Evolutionary conservation across 2,113 vertebrate genomes (phyloP).

Genomic region (Cebidichthys violaceus): DNA sequence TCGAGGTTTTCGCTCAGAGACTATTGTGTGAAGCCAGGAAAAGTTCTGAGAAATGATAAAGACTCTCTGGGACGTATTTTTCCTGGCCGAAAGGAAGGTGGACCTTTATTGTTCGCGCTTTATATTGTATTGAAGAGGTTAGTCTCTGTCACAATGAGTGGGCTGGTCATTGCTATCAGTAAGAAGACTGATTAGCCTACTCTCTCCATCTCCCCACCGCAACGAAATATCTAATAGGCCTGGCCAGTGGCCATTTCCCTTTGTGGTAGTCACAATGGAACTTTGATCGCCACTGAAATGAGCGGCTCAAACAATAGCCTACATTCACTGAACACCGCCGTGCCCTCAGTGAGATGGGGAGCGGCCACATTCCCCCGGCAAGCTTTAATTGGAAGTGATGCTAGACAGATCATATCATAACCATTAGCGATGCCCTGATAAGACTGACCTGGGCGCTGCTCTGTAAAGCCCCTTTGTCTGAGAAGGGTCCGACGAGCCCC

Average conservation of each 20-base stretch:
- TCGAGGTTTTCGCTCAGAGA: constrained; percentile 54
- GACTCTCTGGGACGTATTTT: constrained; percentile 39
- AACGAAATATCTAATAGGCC: constrained; percentile 78
- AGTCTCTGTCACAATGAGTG: constrained; percentile 67
- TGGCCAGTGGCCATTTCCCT: constrained; percentile 74
- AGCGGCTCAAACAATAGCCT: constrained; percentile 77
- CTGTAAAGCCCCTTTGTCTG: constrained; percentile 75
- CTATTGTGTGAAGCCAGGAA: constrained; percentile 13
- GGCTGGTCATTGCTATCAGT: constrained; percentile 74
- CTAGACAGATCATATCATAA: constrained; percentile 83
- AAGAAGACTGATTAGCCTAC: constrained; percentile 78
- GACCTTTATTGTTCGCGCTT: constrained; percentile 62
- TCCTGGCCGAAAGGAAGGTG: constrained; percentile 46
- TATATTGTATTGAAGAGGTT: constrained; percentile 69
- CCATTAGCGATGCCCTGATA: constrained; percentile 83
- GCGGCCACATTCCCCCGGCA: constrained; percentile 65
- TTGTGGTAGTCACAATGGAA: constrained; percentile 77
- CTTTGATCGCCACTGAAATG: constrained; percentile 79
- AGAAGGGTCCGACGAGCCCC: constrained; percentile 63
- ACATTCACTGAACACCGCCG: constrained; percentile 64
- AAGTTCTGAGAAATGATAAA: constrained; percentile 57
- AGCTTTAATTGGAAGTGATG: constrained; percentile 82
- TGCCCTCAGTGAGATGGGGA: constrained; percentile 54
- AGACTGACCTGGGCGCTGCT: constrained; percentile 72
- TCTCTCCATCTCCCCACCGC: constrained; percentile 68